phyloP scores from a whole-genome alignment of 1,140 invertebrate species.

The Eumeta japonica region DNA sequence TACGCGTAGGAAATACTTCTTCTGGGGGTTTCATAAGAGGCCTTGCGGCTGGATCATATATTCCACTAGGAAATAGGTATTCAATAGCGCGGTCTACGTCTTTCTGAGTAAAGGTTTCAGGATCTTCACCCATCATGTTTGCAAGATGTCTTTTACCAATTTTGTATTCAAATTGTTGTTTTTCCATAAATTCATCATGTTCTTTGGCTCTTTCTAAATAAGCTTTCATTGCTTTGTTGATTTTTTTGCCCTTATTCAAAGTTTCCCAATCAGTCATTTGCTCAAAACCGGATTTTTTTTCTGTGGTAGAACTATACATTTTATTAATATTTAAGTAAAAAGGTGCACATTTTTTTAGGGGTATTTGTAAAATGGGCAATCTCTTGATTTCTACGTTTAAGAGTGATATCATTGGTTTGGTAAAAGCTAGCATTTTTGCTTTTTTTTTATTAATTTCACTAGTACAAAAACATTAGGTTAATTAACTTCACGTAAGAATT shows the following conservation, averaged over 20 bases:
- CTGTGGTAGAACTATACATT: background rate
- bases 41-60: slow-evolving; percentile 77
- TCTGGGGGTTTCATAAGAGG: slow-evolving; percentile 86
- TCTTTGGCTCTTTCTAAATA: slow-evolving; percentile 80
- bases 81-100: slow-evolving; percentile 85
- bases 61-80: slow-evolving; percentile 90
- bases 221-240: slow-evolving; percentile 83
- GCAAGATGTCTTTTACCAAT: slow-evolving; percentile 93
- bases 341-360: too few species aligned
- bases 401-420: too few species aligned
- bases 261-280: slow-evolving; percentile 42
- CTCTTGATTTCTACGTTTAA: too few species aligned
- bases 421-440: too few species aligned
- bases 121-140: slow-evolving; percentile 96
- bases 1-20: slow-evolving; percentile 79
- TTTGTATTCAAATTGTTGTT: slow-evolving; percentile 79
- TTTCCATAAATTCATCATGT: slow-evolving; percentile 83
- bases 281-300: background rate
- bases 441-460: too few species aligned
- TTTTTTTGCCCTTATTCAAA: slow-evolving; percentile 59
- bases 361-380: too few species aligned
- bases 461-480: too few species aligned
- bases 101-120: slow-evolving; percentile 81
- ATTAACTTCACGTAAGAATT: too few species aligned
- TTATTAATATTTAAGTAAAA: slow-evolving; percentile 1